Evolutionary conservation across 2,113 vertebrate genomes (phyloP).

Genomic region (Eurystomus gularis): DNA sequence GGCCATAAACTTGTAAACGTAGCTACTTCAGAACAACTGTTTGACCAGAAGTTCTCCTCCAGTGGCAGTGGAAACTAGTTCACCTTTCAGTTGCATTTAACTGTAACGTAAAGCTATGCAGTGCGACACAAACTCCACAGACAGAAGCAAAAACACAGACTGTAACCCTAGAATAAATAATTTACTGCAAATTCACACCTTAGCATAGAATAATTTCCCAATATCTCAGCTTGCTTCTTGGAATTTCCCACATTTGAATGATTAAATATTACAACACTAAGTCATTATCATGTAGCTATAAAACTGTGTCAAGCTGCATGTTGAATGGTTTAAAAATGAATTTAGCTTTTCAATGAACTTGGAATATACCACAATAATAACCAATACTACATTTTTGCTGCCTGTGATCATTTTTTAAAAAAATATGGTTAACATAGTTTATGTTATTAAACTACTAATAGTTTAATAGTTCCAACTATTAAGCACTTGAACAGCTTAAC

Average conservation of each 20-base stretch:
- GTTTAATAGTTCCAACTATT: neutral
- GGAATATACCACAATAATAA: neutral
- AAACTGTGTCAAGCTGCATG: neutral
- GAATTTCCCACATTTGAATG: neutral
- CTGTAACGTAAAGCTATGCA: neutral
- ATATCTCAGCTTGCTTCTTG: neutral
- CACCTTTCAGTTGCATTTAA: neutral
- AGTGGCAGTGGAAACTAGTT: neutral
- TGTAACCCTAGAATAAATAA: neutral
- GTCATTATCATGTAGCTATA: neutral
- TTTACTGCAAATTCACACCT: neutral
- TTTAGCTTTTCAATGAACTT: neutral
- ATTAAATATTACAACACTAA: neutral
- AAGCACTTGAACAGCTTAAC: neutral
- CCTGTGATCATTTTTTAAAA: neutral
- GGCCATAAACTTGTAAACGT: neutral
- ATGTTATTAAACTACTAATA: neutral
- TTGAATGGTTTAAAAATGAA: neutral
- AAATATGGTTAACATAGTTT: neutral
- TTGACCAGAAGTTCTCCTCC: neutral
- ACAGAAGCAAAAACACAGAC: neutral
- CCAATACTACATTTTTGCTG: neutral
- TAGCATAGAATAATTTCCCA: neutral
- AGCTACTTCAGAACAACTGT: neutral
- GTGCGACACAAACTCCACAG: fast-evolving